phyloP scores from a whole-genome alignment of 2,888 invertebrate genomes.

The Adineta ricciae region DNA sequence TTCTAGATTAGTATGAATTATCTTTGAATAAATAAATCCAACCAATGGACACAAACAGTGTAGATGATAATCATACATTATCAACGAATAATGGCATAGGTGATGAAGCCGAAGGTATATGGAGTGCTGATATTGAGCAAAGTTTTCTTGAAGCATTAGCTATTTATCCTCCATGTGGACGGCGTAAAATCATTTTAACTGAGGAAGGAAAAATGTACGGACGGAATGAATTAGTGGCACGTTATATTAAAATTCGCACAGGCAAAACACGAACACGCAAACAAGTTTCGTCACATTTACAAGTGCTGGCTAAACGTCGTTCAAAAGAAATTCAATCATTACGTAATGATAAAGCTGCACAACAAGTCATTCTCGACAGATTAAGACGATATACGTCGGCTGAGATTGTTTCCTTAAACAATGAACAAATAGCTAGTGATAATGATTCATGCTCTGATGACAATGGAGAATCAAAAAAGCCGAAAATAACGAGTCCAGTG shows the following conservation, averaged over 20 bases:
- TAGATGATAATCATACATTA: background rate
- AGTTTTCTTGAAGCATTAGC: conserved; percentile 99
- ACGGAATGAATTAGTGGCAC: conserved; percentile 96
- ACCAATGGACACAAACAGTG: background rate
- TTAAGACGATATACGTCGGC: conserved; percentile 20
- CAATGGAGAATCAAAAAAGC: background rate
- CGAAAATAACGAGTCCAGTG: background rate
- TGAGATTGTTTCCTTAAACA: background rate
- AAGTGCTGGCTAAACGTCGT: conserved; percentile 95
- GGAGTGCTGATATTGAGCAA: conserved; percentile 99
- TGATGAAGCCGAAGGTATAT: conserved; percentile 91
- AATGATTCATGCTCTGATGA: background rate
- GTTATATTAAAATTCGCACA: conserved; percentile 97
- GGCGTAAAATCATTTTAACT: conserved; percentile 88
- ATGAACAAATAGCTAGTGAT: background rate
- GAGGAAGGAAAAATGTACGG: conserved; percentile 53
- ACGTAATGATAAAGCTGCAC: conserved; percentile 18
- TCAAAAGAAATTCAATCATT: conserved; percentile 77
- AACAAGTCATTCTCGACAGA: background rate
- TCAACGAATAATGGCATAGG: background rate
- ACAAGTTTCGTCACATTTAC: conserved; percentile 99
- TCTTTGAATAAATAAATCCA: background rate
- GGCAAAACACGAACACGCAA: conserved; percentile 98
- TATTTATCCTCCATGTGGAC: conserved; percentile 97
- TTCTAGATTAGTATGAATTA: background rate